Evolutionary conservation across 2,113 vertebrate species (phyloP).

Genomic region (Mandrillus leucophaeus): DNA sequence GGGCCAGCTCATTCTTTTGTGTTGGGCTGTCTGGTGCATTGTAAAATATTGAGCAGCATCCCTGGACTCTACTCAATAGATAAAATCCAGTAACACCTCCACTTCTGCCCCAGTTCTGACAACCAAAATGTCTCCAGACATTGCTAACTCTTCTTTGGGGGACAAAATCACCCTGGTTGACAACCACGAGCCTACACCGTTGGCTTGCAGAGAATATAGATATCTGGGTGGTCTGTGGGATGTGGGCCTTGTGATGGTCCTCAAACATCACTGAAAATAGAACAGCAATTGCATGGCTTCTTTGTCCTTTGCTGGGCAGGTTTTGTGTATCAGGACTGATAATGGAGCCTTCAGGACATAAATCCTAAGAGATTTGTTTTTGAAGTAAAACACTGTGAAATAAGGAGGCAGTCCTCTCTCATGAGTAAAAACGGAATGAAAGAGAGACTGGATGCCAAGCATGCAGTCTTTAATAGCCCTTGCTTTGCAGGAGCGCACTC

Average conservation of each 20-base stretch:
- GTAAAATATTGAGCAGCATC: rapidly evolving
- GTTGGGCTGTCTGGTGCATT: background rate
- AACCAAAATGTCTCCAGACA: background rate
- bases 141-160: background rate
- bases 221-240: too few species aligned
- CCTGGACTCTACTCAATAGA: rapidly evolving
- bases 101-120: background rate
- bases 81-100: too few species aligned
- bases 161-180: background rate
- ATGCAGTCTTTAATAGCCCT: rapidly evolving
- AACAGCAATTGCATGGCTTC: rapidly evolving
- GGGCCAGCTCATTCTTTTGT: rapidly evolving
- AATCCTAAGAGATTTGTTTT: background rate
- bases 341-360: background rate
- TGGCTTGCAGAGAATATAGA: background rate
- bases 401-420: background rate
- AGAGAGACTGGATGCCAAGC: rapidly evolving
- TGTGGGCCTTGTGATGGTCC: background rate
- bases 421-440: too few species aligned
- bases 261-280: background rate
- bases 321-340: too few species aligned
- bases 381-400: background rate
- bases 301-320: background rate
- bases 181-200: background rate
- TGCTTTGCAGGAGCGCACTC: rapidly evolving